Evolutionary conservation across 2,797 vertebrate genomes (phyloP), one percentile per base, ranked within the genome.

Genomic region (Smutsia temminckii): DNA sequence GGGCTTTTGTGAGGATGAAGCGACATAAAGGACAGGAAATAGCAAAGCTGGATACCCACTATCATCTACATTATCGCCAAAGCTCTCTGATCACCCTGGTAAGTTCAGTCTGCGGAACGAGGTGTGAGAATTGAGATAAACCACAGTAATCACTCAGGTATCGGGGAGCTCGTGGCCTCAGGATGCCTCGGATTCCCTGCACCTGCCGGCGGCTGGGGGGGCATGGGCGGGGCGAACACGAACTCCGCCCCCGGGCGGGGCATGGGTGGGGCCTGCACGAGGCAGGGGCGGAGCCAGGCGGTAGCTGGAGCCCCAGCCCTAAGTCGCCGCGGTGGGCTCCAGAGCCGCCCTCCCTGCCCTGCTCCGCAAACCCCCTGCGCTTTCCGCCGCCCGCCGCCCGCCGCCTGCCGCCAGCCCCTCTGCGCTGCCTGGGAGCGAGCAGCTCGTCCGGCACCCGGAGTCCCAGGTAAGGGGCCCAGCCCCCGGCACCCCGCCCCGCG

Each of bases 401-500:
- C 68, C 75, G 27, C 85, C 79, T 5, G 40, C 68, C 75, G n/a
- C 32, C 0, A 2, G 75, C 57, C 86, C 46, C 0, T 57, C 89
- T 14, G 74, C 49, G 51, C 78, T 25, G 42, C 32, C 68, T 11
- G 0, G 20, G 57, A 91, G 79, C 79, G 1, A 89, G 74, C 55
- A 23, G 40, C 55, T n/a, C 2, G 59, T 79, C 79, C 75, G 17
- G 59, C 84, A 17, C 87, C 81, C 68, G 5, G 74, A 79, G 87
- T 95, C 88, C 90, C 92, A 96, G 95, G 97, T 97, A 74, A 97
- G 97, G 95, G 95, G 95, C 83, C 91, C 94, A 74, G 94, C 81
- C 72, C 57, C 57, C 18, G 5, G 83, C 57, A 10, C 16, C 34
- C 57, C 13, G 40, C 74, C 5, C 8, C 12, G 42, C 5, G 42